Conservation (phyloP, 1,140 invertebrate genomes). For the Zaprionus tsacasi region DNA sequence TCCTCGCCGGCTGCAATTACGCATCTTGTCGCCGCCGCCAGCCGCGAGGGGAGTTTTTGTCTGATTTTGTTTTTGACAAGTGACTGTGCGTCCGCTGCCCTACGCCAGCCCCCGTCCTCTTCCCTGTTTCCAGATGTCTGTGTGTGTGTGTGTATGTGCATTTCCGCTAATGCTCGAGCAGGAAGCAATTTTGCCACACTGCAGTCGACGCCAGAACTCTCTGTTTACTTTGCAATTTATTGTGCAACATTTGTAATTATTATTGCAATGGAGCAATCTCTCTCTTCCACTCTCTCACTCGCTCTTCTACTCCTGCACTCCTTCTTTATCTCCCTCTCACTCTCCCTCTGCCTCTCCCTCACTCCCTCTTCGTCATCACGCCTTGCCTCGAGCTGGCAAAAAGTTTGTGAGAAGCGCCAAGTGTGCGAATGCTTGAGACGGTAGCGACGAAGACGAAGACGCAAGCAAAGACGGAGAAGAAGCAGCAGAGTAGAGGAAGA, state of each 20-base stretch:
- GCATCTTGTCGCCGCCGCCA: constrained; percentile 73
- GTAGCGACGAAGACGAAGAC: constrained; percentile 10
- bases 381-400: constrained; percentile 20
- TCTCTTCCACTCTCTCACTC: background rate
- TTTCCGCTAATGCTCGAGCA: constrained; percentile 78
- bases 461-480: constrained; percentile 1
- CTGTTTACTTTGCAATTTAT: constrained; percentile 82
- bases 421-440: constrained; percentile 73
- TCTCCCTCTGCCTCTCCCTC: background rate
- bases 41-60: constrained; percentile 67
- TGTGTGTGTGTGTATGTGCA: constrained; percentile 66
- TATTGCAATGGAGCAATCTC: constrained; percentile 71
- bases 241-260: constrained; percentile 84
- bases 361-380: background rate
- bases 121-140: constrained; percentile 41
- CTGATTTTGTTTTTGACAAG: constrained; percentile 82
- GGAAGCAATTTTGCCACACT: constrained; percentile 76
- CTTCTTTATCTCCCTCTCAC: constrained; percentile 10
- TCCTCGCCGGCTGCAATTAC: constrained; percentile 71
- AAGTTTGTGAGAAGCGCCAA: constrained; percentile 55
- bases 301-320: background rate
- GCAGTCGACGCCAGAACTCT: constrained; percentile 55
- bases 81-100: constrained; percentile 46
- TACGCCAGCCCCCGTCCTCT: background rate
- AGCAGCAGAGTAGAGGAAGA: background rate